phyloP scores from a whole-genome alignment of 2,113 vertebrate genomes.

The Mesocricetus auratus region DNA sequence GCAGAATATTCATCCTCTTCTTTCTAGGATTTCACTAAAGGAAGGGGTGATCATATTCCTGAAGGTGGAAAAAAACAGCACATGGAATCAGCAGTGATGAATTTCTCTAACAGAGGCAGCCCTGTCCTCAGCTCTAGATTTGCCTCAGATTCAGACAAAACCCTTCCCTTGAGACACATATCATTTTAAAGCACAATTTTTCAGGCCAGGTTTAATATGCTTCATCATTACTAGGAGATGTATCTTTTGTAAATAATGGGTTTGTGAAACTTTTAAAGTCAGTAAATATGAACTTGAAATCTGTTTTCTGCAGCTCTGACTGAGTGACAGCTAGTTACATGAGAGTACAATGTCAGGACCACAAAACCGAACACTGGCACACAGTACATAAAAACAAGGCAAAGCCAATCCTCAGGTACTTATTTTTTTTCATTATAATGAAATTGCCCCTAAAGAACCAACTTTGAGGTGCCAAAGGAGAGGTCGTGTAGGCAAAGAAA shows the following conservation, averaged over 20 bases:
- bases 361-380: background rate
- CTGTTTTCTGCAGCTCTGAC: background rate
- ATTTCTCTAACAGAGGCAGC: background rate
- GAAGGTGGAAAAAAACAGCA: background rate
- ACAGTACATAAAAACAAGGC: background rate
- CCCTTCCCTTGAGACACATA: background rate
- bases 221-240: background rate
- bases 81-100: background rate
- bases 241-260: background rate
- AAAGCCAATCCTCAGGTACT: background rate
- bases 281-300: background rate
- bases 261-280: slow-evolving; percentile 20
- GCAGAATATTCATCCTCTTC: background rate
- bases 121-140: background rate
- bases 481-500: background rate
- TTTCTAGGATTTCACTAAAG: background rate
- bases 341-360: background rate
- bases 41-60: background rate
- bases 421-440: background rate
- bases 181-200: background rate
- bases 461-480: background rate
- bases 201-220: background rate
- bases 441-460: background rate
- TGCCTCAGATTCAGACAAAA: background rate
- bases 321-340: background rate